These are phyloP conservation scores for Siphamia tubifer DNA, from an alignment of 2,113 vertebrate genomes.

Conservation along the genomic window DNA sequence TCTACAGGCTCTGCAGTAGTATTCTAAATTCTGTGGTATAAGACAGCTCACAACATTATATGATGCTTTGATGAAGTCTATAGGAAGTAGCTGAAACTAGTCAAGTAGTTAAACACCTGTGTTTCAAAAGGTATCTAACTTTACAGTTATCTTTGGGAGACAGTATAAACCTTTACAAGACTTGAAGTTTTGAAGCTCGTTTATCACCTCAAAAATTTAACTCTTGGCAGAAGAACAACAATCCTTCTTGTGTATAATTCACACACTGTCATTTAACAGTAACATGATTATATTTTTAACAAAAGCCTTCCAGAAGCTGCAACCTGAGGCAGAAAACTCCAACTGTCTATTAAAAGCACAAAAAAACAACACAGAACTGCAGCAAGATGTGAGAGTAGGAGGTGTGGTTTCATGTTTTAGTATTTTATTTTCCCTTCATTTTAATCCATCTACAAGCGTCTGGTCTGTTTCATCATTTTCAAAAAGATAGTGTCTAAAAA, in stretches of 20 bases:
- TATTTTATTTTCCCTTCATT: conserved; percentile 60
- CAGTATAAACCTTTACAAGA: too few species aligned
- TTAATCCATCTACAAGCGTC: conserved; percentile 45
- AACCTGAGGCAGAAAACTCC: neutral
- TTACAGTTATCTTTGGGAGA: too few species aligned
- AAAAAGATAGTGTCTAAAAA: conserved; percentile 75
- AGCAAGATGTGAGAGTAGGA: neutral
- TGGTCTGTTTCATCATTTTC: conserved; percentile 31
- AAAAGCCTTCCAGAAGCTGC: neutral
- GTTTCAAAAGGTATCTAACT: too few species aligned
- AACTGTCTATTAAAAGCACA: neutral
- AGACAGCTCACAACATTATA: too few species aligned
- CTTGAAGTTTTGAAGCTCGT: too few species aligned
- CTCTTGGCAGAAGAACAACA: too few species aligned
- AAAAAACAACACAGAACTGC: neutral
- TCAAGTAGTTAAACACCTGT: too few species aligned
- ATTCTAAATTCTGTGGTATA: too few species aligned
- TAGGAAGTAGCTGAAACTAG: too few species aligned
- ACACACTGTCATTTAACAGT: neutral
- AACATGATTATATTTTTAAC: neutral
- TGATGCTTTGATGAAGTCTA: too few species aligned
- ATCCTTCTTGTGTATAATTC: neutral
- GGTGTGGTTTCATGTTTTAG: conserved; percentile 29
- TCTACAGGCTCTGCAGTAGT: too few species aligned
- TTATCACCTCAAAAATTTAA: too few species aligned